A percentile compares a stretch with the other conserved stretches of the same genome.
Evolutionary conservation across 2,888 invertebrate genomes (phyloP).

Genomic region (Drosophila fungiperda): DNA sequence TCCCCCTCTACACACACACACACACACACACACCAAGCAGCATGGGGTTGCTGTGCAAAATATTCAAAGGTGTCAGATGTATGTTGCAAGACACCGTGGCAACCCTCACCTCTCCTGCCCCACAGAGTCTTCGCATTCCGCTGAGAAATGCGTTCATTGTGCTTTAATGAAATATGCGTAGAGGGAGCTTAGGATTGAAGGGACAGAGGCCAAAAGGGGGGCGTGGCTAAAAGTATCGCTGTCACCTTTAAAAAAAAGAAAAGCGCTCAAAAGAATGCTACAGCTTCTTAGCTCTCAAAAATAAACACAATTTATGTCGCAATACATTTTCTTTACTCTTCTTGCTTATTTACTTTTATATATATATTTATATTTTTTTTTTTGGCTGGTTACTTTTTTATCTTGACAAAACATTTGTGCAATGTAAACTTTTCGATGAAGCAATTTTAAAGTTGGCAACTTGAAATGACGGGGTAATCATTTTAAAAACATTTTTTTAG

Average conservation of each 20-base stretch:
- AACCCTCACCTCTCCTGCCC: not conserved
- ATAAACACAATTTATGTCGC: constrained; percentile 75
- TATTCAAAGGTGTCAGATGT: constrained; percentile 72
- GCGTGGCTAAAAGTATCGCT: constrained; percentile 44
- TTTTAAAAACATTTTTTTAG: constrained; percentile 50
- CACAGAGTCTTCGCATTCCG: constrained; percentile 18
- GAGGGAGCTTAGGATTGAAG: constrained; percentile 10
- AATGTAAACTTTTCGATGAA: constrained; percentile 63
- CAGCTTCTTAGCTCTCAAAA: constrained; percentile 48
- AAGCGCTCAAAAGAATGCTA: constrained; percentile 69
- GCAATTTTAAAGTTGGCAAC: constrained; percentile 70
- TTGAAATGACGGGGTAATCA: constrained; percentile 55
- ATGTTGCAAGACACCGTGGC: constrained; percentile 51
- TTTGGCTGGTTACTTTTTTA: constrained; percentile 16
- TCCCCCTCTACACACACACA: not conserved
- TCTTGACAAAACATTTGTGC: constrained; percentile 66
- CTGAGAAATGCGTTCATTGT: constrained; percentile 71
- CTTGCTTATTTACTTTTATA: not conserved
- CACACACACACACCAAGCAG: not conserved
- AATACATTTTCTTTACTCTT: constrained; percentile 26
- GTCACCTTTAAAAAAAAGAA: constrained; percentile 71
- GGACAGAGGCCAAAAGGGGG: not conserved
- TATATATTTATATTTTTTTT: not conserved
- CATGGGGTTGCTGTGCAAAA: constrained; percentile 15
- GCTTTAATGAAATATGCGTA: constrained; percentile 74